Evolutionary conservation across 2,888 invertebrate genomes (phyloP).

Genomic region (Dryadula phaetusa): DNA sequence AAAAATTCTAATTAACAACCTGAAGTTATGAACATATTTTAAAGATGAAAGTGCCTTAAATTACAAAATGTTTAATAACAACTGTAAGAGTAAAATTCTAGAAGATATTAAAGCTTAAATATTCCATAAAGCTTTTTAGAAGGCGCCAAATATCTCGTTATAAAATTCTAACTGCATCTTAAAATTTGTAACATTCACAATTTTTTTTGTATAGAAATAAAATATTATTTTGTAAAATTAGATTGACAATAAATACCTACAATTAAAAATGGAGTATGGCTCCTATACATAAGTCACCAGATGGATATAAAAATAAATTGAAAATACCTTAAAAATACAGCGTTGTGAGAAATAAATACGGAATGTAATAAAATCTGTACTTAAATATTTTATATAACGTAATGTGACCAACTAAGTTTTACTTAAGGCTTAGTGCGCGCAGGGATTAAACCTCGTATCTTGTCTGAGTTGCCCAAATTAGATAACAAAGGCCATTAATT

Average conservation of each 20-base stretch:
- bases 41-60: neutral
- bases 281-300: too few species aligned
- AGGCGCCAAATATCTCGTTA: neutral
- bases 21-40: neutral
- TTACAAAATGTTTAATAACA: constrained; percentile 3
- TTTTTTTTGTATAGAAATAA: too few species aligned
- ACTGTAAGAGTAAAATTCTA: neutral
- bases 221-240: too few species aligned
- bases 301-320: too few species aligned
- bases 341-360: neutral
- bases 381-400: neutral
- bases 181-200: neutral
- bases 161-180: neutral
- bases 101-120: constrained; percentile 10
- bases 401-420: neutral
- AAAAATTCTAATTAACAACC: neutral
- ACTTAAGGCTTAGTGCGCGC: neutral
- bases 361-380: neutral
- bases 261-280: too few species aligned
- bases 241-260: too few species aligned
- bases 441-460: constrained; percentile 4
- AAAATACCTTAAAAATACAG: neutral
- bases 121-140: neutral
- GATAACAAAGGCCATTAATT: neutral
- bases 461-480: constrained; percentile 6